Evolutionary conservation across 2,113 vertebrate genomes (phyloP).

Genomic region (Dendrocopos noguchii): DNA sequence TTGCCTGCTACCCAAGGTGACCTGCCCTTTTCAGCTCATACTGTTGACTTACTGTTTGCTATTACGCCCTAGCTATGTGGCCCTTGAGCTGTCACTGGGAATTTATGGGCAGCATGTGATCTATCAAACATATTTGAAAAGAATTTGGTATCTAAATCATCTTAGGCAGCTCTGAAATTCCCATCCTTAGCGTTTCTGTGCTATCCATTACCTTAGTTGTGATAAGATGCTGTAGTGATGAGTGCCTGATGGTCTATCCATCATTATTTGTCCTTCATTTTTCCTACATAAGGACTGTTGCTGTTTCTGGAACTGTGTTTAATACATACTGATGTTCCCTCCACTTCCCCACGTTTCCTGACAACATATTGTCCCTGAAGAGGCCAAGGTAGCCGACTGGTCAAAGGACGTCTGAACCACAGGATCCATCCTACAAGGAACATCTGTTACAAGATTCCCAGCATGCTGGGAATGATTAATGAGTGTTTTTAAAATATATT

Average conservation of each 20-base stretch:
- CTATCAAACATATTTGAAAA: neutral
- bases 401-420: neutral
- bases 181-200: neutral
- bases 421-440: constrained; percentile 25
- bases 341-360: constrained; percentile 9
- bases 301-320: constrained; percentile 22
- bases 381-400: constrained; percentile 1
- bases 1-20: neutral
- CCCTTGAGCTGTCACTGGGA: neutral
- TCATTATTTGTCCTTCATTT: neutral
- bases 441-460: constrained; percentile 32
- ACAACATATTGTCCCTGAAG: neutral
- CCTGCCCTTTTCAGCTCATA: neutral
- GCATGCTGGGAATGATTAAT: constrained; percentile 49
- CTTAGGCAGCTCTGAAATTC: neutral
- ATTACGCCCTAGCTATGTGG: neutral
- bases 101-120: neutral
- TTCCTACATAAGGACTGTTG: neutral
- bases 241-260: neutral
- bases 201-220: neutral
- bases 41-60: neutral
- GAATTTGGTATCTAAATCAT: neutral
- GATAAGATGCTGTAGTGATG: neutral
- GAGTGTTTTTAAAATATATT: constrained; percentile 15
- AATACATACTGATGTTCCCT: neutral